Conservation (phyloP, 2,113 vertebrate species). For the Trochalopteron elliotii region DNA sequence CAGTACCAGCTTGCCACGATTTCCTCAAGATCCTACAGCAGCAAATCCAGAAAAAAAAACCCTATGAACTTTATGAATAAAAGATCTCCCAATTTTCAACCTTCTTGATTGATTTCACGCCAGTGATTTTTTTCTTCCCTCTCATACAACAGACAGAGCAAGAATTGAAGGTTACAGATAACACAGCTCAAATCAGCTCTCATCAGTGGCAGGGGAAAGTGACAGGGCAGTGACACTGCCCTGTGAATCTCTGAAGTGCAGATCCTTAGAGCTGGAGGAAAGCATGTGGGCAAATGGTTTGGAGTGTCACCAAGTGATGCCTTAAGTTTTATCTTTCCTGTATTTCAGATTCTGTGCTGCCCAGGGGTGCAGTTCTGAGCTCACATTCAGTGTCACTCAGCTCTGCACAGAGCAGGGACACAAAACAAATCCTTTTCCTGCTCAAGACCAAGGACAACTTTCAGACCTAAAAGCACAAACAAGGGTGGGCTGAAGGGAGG, state of each 20-base stretch:
- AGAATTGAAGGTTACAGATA: neutral
- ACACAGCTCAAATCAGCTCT: neutral
- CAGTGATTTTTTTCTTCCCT: neutral
- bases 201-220: neutral
- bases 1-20: neutral
- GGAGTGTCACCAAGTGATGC: neutral
- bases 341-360: no score
- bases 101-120: neutral
- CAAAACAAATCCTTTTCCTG: no score
- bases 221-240: neutral
- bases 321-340: no score
- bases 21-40: neutral
- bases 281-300: rapidly evolving
- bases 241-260: neutral
- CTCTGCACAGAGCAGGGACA: no score
- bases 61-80: neutral
- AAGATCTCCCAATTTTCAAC: neutral
- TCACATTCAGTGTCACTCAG: no score
- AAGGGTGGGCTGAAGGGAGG: no score
- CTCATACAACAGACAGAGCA: neutral
- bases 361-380: no score
- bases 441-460: no score
- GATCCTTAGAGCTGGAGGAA: neutral
- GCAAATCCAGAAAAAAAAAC: neutral
- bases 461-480: no score